phyloP scores from a whole-genome alignment of 1,140 invertebrate genomes.

The Neodiprion pinetum region DNA sequence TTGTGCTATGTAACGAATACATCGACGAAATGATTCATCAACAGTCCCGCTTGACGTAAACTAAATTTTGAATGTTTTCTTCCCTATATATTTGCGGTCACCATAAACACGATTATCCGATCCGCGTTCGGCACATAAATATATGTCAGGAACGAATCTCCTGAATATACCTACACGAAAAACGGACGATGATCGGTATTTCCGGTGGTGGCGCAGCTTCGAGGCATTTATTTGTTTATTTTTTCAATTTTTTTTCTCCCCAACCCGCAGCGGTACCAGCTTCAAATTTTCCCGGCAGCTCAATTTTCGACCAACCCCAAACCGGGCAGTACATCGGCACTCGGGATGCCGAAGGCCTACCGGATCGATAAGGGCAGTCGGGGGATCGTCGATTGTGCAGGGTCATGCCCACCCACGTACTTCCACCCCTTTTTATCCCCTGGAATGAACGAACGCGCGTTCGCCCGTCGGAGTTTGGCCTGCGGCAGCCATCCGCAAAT shows the following conservation, averaged over 20 bases:
- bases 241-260: neutral
- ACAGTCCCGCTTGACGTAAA: too few relatives aligned
- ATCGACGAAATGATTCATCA: too few relatives aligned
- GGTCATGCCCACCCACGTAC: neutral
- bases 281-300: slow-evolving; percentile 22
- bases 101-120: too few relatives aligned
- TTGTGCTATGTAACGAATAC: too few relatives aligned
- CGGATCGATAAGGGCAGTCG: slow-evolving; percentile 4
- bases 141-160: too few relatives aligned
- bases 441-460: neutral
- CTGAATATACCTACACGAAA: too few relatives aligned
- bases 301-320: slow-evolving; percentile 24
- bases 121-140: too few relatives aligned
- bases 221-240: neutral
- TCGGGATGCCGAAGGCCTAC: neutral
- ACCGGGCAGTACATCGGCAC: slow-evolving; percentile 25
- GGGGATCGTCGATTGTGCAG: neutral
- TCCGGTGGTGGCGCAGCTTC: too few relatives aligned
- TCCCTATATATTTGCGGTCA: too few relatives aligned
- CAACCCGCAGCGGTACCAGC: slow-evolving; percentile 12
- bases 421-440: neutral
- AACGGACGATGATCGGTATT: too few relatives aligned
- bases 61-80: too few relatives aligned
- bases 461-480: slow-evolving; percentile 15
- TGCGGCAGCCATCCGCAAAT: slow-evolving; percentile 42